Conservation (phyloP, 2,888 invertebrate species). For the Amblyteles armatorius region DNA sequence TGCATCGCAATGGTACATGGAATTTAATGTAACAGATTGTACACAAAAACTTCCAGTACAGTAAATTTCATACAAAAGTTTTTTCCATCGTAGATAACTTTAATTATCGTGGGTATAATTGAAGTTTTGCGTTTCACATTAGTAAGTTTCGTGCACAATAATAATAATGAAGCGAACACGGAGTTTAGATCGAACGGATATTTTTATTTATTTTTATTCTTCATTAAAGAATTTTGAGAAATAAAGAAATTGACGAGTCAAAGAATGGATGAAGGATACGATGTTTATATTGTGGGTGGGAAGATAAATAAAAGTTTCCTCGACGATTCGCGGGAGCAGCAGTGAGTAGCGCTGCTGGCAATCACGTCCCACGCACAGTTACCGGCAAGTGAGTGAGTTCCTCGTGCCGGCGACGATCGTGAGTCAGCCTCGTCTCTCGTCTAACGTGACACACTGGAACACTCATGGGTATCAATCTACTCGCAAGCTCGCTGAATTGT, state of each 20-base stretch:
- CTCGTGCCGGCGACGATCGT: conserved; percentile 17
- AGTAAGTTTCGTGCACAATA: too few relatives aligned
- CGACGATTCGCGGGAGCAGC: conserved; percentile 1
- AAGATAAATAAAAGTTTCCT: conserved; percentile 1
- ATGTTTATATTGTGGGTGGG: background rate
- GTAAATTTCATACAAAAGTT: too few relatives aligned
- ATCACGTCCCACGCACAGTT: conserved; percentile 22
- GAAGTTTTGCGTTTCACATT: too few relatives aligned
- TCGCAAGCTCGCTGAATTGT: conserved; percentile 60
- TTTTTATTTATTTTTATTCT: too few relatives aligned
- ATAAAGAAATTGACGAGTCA: background rate
- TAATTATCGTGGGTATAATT: too few relatives aligned
- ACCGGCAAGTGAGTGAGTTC: conserved; percentile 12
- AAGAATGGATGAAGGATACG: background rate
- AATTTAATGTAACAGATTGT: too few relatives aligned
- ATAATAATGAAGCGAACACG: too few relatives aligned
- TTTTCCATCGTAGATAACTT: too few relatives aligned
- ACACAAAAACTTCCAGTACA: too few relatives aligned
- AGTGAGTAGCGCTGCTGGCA: background rate
- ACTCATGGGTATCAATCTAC: conserved; percentile 42
- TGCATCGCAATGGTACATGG: too few relatives aligned
- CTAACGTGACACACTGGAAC: conserved; percentile 52
- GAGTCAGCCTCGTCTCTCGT: conserved; percentile 54
- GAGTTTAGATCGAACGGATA: too few relatives aligned
- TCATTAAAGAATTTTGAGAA: background rate